These are phyloP conservation scores for Elanoides forficatus DNA, from an alignment of 2,113 vertebrate species.

Conservation along the genomic window DNA sequence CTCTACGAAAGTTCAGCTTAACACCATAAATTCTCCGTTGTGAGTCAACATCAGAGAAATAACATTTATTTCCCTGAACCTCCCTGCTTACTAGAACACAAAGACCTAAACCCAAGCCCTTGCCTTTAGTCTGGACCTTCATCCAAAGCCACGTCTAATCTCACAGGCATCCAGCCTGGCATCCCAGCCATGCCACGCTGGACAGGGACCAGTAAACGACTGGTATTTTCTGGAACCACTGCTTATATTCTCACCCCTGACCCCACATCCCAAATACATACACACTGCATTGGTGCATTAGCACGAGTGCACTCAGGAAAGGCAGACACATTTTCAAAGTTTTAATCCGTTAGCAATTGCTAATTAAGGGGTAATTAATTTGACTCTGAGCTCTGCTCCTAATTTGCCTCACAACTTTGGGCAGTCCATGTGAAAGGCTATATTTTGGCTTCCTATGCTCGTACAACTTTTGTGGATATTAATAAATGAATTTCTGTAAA, in stretches of 20 bases:
- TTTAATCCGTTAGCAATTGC: background rate
- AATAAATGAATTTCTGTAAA: slow-evolving; percentile 9
- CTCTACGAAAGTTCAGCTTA: background rate
- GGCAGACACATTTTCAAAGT: background rate
- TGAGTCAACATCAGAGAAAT: background rate
- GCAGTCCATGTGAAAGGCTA: background rate
- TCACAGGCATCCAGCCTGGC: background rate
- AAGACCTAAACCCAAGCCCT: background rate
- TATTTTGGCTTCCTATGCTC: background rate
- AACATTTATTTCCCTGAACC: background rate
- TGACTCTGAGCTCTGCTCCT: background rate
- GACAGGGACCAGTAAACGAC: background rate
- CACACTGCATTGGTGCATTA: fast-evolving
- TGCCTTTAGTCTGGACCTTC: background rate
- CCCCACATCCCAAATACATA: background rate
- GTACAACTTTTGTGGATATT: background rate
- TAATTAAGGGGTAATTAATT: slow-evolving; percentile 27
- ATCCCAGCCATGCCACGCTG: background rate
- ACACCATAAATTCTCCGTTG: background rate
- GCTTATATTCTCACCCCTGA: background rate
- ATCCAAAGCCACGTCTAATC: background rate
- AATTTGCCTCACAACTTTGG: background rate
- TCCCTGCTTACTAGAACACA: background rate
- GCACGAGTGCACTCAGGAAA: background rate
- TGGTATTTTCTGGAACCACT: background rate